Conservation (phyloP, 92 coral and sea anemone species). For the Palythoa caribaeorum region DNA sequence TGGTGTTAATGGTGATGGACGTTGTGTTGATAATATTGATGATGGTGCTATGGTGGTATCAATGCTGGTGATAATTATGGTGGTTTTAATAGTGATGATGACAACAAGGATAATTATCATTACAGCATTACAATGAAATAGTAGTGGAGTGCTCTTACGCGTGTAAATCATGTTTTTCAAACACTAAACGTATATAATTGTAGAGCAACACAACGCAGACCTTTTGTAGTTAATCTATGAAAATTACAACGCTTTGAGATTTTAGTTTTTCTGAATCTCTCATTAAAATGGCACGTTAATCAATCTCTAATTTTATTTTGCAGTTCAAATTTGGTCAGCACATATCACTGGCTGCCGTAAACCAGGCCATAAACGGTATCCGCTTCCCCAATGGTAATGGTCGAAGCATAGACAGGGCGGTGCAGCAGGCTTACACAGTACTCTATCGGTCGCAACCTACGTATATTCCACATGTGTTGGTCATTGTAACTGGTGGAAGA, state of each 20-base stretch:
- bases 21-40: no score
- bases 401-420: constrained; percentile 76
- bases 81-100: no score
- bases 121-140: no score
- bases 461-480: constrained; percentile 83
- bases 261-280: no score
- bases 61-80: no score
- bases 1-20: no score
- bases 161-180: no score
- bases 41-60: no score
- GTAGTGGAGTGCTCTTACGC: neutral
- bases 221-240: neutral
- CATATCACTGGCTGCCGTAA: constrained; percentile 47
- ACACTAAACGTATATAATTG: no score
- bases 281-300: neutral
- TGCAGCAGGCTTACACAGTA: constrained; percentile 62
- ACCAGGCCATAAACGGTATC: constrained; percentile 65
- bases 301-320: neutral
- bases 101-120: no score
- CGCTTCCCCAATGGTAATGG: constrained; percentile 74
- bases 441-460: constrained; percentile 75
- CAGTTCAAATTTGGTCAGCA: constrained; percentile 39
- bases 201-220: no score
- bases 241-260: neutral
- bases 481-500: constrained; percentile 75